These are phyloP conservation scores for Semnopithecus entellus DNA, from an alignment of 2,113 vertebrate genomes.

Conservation along the genomic window DNA sequence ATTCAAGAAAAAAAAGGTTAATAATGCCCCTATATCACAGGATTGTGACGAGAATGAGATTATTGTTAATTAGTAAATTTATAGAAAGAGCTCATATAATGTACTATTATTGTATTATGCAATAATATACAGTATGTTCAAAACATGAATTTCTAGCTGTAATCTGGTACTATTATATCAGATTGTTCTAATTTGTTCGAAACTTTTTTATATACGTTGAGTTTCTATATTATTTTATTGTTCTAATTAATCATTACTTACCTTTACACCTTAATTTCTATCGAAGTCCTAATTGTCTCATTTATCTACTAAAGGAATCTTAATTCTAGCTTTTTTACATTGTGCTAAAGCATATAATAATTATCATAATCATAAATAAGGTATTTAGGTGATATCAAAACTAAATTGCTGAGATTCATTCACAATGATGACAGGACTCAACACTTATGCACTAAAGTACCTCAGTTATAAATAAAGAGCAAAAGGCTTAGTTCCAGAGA, in stretches of 20 bases:
- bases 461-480: background rate
- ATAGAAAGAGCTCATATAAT: background rate
- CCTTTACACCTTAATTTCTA: slow-evolving; percentile 35
- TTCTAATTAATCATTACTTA: slow-evolving; percentile 26
- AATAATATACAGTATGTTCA: background rate
- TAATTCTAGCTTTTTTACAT: background rate
- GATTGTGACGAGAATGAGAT: background rate
- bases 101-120: background rate
- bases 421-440: background rate
- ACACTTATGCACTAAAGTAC: background rate
- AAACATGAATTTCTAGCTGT: background rate
- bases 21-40: background rate
- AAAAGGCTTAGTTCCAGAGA: background rate
- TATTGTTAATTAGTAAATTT: slow-evolving; percentile 7
- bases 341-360: background rate
- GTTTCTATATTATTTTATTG: background rate
- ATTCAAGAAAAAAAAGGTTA: background rate
- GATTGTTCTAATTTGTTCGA: slow-evolving; percentile 24
- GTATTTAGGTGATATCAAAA: background rate
- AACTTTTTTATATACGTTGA: background rate
- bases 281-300: background rate
- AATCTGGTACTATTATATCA: background rate
- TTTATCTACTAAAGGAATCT: background rate
- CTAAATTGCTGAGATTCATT: background rate
- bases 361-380: background rate